phyloP scores from a whole-genome alignment of 2,113 vertebrate species.

The Anthoscopus minutus region DNA sequence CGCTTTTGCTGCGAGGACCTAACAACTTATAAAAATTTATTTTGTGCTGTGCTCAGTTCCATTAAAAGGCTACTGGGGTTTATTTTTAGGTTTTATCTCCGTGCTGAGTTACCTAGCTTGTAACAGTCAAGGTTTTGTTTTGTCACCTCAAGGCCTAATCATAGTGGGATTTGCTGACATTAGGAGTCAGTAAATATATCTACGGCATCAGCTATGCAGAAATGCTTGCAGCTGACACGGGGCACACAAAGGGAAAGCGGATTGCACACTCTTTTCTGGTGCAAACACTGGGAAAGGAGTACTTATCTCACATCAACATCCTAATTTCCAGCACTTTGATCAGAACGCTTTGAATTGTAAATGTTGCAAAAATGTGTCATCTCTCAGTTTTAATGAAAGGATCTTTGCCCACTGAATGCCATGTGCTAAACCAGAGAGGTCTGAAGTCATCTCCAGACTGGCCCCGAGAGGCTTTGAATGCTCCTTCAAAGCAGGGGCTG shows the following conservation, averaged over 20 bases:
- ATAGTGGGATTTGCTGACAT: constrained; percentile 50
- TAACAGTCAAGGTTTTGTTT: constrained; percentile 51
- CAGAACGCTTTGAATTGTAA: constrained; percentile 33
- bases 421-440: not conserved
- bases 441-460: not conserved
- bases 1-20: not conserved
- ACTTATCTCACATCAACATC: constrained; percentile 47
- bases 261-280: not conserved
- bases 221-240: not conserved
- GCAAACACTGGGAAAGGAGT: not conserved
- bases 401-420: not conserved
- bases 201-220: constrained; percentile 13
- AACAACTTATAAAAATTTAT: constrained; percentile 42
- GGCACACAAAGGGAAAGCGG: not conserved
- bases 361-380: constrained; percentile 18
- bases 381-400: constrained; percentile 54
- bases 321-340: constrained; percentile 59
- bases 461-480: not conserved
- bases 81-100: constrained; percentile 57
- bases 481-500: not conserved
- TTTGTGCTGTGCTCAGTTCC: not conserved
- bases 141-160: constrained; percentile 55
- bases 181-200: constrained; percentile 53
- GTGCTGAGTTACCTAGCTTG: constrained; percentile 17
- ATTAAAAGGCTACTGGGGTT: constrained; percentile 26